Evolutionary conservation across 2,888 invertebrate species (phyloP).

Genomic region (Herminia tarsipennalis): DNA sequence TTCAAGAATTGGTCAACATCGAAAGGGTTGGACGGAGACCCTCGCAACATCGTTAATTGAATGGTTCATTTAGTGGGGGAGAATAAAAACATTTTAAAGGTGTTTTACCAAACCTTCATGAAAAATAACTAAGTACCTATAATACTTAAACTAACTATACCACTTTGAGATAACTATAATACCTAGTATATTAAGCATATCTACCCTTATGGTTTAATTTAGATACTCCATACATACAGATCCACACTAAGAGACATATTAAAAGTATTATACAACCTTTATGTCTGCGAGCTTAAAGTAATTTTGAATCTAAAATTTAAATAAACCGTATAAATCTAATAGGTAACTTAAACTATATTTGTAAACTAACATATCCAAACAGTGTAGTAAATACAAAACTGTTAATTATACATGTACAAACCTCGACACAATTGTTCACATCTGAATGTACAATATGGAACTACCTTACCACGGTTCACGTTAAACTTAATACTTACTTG

Average conservation of each 20-base stretch:
- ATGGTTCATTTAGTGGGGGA: neutral
- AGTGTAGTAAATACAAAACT: neutral
- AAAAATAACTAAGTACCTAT: too few species aligned
- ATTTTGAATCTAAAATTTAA: too few species aligned
- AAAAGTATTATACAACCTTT: too few species aligned
- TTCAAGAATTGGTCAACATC: neutral
- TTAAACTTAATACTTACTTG: constrained; percentile 71
- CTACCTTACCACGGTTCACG: constrained; percentile 59
- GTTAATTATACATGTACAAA: constrained; percentile 15
- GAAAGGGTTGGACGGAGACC: neutral
- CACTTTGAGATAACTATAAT: too few species aligned
- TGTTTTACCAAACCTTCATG: neutral
- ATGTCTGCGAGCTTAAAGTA: too few species aligned
- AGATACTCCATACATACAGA: too few species aligned
- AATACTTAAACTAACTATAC: too few species aligned
- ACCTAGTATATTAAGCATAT: too few species aligned
- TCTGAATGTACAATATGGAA: constrained; percentile 46
- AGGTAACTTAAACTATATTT: too few species aligned
- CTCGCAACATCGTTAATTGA: constrained; percentile 6
- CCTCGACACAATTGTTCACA: constrained; percentile 37
- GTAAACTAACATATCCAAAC: neutral
- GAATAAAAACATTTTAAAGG: neutral
- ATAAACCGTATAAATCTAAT: too few species aligned
- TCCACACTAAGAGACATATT: too few species aligned
- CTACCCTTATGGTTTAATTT: too few species aligned